A percentile compares a stretch with the other conserved stretches of the same genome.
These are phyloP conservation scores for Anoplophora glabripennis DNA, from an alignment of 1,140 invertebrate species.

Conservation along the genomic window DNA sequence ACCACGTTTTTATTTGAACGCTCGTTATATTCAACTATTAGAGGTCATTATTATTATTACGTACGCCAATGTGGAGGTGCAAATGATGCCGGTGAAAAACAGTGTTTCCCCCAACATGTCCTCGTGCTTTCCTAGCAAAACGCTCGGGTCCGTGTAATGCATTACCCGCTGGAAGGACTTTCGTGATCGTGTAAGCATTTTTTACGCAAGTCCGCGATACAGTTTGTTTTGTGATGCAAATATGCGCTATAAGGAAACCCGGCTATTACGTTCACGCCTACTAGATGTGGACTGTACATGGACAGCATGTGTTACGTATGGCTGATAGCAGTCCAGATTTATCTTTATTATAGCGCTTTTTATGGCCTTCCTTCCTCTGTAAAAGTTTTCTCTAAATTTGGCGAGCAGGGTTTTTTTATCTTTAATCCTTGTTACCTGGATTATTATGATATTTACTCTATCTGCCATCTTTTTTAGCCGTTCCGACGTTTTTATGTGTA, in stretches of 20 bases:
- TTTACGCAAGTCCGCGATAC: conserved; percentile 8
- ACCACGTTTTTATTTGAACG: too few species aligned
- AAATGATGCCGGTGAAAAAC: too few species aligned
- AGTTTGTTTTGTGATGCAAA: conserved; percentile 10
- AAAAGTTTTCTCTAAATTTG: conserved; percentile 6
- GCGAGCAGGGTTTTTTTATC: conserved; percentile 1
- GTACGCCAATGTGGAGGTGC: too few species aligned
- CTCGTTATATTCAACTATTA: too few species aligned
- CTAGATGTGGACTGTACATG: conserved; percentile 13
- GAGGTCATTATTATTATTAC: too few species aligned
- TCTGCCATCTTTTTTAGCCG: not conserved
- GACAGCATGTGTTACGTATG: conserved; percentile 7
- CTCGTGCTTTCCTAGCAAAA: too few species aligned
- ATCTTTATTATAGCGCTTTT: conserved; percentile 3
- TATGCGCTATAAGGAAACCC: conserved; percentile 11
- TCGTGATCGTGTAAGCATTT: conserved; percentile 11
- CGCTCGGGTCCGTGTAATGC: too few species aligned
- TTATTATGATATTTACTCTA: not conserved
- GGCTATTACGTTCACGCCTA: conserved; percentile 14
- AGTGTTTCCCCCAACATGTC: too few species aligned
- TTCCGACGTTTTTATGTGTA: conserved; percentile 4
- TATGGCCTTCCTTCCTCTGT: not conserved
- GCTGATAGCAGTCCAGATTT: not conserved
- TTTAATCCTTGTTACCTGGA: not conserved
- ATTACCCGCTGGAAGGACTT: conserved; percentile 9